These are phyloP conservation scores for Pygocentrus nattereri DNA, from an alignment of 2,797 vertebrate species.

Conservation along the genomic window DNA sequence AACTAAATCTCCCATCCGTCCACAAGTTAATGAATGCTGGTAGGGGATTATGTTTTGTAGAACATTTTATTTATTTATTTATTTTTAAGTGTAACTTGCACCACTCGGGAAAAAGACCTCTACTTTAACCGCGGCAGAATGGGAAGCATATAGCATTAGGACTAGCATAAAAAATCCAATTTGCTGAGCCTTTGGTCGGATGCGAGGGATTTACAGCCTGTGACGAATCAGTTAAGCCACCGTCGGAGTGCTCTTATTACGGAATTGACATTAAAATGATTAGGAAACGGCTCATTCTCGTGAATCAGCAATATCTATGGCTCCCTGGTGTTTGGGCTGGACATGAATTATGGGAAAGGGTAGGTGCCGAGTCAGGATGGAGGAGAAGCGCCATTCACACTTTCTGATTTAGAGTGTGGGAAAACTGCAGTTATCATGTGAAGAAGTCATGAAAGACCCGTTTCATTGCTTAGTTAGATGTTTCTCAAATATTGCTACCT, in stretches of 20 bases:
- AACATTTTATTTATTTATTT: background rate
- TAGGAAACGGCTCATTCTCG: constrained; percentile 57
- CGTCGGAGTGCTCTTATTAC: constrained; percentile 64
- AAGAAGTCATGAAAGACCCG: constrained; percentile 5
- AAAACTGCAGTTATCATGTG: constrained; percentile 11
- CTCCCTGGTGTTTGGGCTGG: constrained; percentile 35
- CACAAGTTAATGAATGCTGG: constrained; percentile 17
- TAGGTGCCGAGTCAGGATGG: background rate
- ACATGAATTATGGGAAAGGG: constrained; percentile 30
- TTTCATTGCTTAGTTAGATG: background rate
- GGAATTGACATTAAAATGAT: constrained; percentile 73
- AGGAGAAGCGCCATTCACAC: background rate
- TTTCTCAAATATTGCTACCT: background rate
- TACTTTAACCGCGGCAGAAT: constrained; percentile 44
- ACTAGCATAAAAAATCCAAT: constrained; percentile 70
- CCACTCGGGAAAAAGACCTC: constrained; percentile 32
- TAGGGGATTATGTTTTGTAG: background rate
- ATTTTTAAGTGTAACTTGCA: background rate
- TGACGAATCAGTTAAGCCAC: constrained; percentile 71
- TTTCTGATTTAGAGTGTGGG: constrained; percentile 7
- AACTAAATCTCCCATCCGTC: constrained; percentile 2
- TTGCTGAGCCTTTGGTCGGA: constrained; percentile 69
- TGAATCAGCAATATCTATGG: constrained; percentile 51
- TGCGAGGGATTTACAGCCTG: constrained; percentile 70
- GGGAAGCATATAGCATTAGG: constrained; percentile 60